phyloP scores from a whole-genome alignment of 1,140 invertebrate genomes.

The Aleiodes sp. region DNA sequence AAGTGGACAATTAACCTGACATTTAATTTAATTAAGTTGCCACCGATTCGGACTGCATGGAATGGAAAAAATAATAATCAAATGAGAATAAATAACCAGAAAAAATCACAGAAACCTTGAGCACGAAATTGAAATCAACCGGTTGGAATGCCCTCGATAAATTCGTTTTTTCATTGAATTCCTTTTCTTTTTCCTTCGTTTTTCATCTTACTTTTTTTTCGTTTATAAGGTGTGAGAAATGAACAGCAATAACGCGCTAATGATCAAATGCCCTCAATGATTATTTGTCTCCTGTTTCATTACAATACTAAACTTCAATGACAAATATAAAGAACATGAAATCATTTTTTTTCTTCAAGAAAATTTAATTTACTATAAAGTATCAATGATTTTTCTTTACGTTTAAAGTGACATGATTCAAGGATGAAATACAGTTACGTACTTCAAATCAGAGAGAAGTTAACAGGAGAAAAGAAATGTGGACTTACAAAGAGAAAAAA shows the following conservation, averaged over 20 bases:
- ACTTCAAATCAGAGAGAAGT: too few species aligned
- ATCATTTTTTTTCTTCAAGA: too few species aligned
- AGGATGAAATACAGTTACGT: too few species aligned
- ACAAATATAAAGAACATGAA: too few species aligned
- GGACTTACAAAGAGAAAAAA: neutral
- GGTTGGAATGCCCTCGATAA: slow-evolving; percentile 22
- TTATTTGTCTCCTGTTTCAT: slow-evolving; percentile 15
- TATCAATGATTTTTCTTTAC: too few species aligned
- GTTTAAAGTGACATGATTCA: too few species aligned
- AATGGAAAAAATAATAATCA: neutral
- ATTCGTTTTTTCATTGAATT: too few species aligned
- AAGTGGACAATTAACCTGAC: neutral
- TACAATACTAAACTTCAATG: too few species aligned
- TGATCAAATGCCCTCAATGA: slow-evolving; percentile 22
- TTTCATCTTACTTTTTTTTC: neutral
- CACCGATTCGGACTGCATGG: neutral
- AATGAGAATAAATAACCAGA: neutral
- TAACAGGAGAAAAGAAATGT: neutral
- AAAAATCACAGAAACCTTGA: slow-evolving; percentile 2
- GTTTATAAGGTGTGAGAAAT: slow-evolving; percentile 28
- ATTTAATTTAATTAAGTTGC: slow-evolving; percentile 12
- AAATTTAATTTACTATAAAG: too few species aligned
- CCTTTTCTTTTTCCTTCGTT: neutral
- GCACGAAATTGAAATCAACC: neutral
- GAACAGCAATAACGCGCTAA: slow-evolving; percentile 21